phyloP scores from a whole-genome alignment of 2,797 vertebrate genomes.

The Silurus aristotelis region DNA sequence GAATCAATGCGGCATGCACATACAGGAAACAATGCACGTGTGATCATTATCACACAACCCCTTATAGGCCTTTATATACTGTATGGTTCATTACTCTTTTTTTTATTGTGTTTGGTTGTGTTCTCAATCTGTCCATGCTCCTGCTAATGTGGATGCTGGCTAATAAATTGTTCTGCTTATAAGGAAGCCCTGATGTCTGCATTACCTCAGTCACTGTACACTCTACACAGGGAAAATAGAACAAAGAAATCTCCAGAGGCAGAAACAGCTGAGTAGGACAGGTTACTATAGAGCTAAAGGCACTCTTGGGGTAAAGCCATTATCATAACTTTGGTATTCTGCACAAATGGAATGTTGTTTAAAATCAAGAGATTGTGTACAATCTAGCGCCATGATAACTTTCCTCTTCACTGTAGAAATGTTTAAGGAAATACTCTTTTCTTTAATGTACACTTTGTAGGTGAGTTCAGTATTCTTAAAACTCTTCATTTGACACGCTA shows the following conservation, averaged over 20 bases:
- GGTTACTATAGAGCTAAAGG: neutral
- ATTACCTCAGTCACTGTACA: constrained; percentile 17
- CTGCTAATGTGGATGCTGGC: constrained; percentile 25
- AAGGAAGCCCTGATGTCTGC: constrained; percentile 52
- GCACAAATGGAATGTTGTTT: neutral
- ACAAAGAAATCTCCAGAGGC: neutral
- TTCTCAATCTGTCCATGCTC: constrained; percentile 24
- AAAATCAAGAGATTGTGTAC: neutral
- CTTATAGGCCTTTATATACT: neutral
- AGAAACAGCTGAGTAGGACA: neutral
- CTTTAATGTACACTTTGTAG: neutral
- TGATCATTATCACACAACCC: neutral
- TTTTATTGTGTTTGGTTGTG: neutral
- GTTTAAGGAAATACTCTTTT: neutral
- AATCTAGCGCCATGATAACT: neutral
- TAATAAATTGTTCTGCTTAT: constrained; percentile 35
- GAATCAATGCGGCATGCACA: too few species aligned
- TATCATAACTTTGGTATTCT: neutral
- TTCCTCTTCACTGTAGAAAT: neutral
- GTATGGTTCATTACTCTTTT: neutral
- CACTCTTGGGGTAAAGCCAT: neutral
- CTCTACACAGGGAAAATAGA: neutral
- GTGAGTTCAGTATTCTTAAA: neutral
- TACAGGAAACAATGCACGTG: neutral
- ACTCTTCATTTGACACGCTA: neutral